Evolutionary conservation across 2,797 vertebrate species (phyloP), one percentile per base, ranked within the genome.

Genomic region (Karalla daura): DNA sequence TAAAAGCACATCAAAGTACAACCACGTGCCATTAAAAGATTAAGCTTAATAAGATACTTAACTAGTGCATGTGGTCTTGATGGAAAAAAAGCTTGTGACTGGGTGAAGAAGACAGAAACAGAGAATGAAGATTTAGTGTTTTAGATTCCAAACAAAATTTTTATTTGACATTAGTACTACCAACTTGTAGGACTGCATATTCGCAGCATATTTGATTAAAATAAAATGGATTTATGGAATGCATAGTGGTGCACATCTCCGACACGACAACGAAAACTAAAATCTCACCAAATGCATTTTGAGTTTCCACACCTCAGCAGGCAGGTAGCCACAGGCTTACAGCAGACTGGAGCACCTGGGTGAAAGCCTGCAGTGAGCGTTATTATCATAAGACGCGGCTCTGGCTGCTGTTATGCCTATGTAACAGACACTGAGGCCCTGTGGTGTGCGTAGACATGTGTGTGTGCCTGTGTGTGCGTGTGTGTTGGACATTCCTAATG

Each of bases 381-480:
- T 40, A 37, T 75, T 49, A 72, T 60, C 30, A 62, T 43, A 43
- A 58, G 36, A 51, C 50, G n/a, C 35, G 20, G n/a, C 35, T 33
- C 23, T 59, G 56, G 64, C 58, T 32, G 46, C 58, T 40, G 58
- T 63, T 74, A 63, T 51, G 70, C 62, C 41, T 8, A 2, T 43
- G 62, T 72, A 65, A 72, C 66, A 49, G 43, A 74, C 64, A 80
- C 36, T 20, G 21, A 66, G 24, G 53, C 36, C 28, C 32, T 33
- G 37, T 20, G 6, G 7, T 40, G 24, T 60, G 30, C 13, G 47
- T 52, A 44, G 13, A 21, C 3, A 30, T 35, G 49, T 40, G 43
- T 32, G 35, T 21, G 11, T 41, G 11, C 33, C 32, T 52, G 28
- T 30, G 10, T 63, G 46, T 47, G 6, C 33, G 41, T 37, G 63